phyloP scores from a whole-genome alignment of 2,797 vertebrate genomes.

The Pterois miles region DNA sequence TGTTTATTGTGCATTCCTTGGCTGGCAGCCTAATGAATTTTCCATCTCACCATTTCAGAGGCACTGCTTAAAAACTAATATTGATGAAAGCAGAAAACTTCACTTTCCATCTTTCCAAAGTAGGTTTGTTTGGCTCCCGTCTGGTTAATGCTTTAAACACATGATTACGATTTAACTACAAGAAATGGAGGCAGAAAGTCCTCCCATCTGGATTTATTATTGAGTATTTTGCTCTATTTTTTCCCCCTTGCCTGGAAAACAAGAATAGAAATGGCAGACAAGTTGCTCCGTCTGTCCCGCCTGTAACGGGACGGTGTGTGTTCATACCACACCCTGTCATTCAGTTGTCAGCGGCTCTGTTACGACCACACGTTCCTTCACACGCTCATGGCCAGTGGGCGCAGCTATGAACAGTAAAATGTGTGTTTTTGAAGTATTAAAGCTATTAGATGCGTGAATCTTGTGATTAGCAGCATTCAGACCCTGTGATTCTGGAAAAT shows the following conservation, averaged over 20 bases:
- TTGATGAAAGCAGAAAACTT: conserved; percentile 47
- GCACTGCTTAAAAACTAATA: conserved; percentile 53
- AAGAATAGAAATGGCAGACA: conserved; percentile 31
- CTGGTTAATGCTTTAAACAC: conserved; percentile 49
- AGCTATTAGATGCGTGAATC: conserved; percentile 1
- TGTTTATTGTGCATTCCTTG: conserved; percentile 65
- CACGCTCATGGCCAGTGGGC: conserved; percentile 21
- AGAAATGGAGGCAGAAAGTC: background rate
- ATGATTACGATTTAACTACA: conserved; percentile 10
- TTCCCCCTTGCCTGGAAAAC: background rate
- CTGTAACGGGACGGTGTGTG: conserved; percentile 27
- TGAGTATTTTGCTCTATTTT: background rate
- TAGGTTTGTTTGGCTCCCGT: conserved; percentile 33
- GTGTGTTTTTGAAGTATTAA: conserved; percentile 17
- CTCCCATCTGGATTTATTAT: conserved; percentile 21
- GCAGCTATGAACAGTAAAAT: background rate
- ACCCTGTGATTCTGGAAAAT: background rate
- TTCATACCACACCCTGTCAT: conserved; percentile 71
- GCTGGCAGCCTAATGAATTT: conserved; percentile 67
- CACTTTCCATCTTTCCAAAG: background rate
- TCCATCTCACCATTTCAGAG: conserved; percentile 53
- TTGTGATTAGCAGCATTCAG: background rate
- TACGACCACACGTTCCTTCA: conserved; percentile 39
- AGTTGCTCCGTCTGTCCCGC: conserved; percentile 19
- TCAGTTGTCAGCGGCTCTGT: conserved; percentile 59